A percentile compares a stretch with the other conserved stretches of the same genome.
Evolutionary conservation across 1,140 invertebrate genomes (phyloP).

Genomic region (Venustaconcha ellipsiformis): DNA sequence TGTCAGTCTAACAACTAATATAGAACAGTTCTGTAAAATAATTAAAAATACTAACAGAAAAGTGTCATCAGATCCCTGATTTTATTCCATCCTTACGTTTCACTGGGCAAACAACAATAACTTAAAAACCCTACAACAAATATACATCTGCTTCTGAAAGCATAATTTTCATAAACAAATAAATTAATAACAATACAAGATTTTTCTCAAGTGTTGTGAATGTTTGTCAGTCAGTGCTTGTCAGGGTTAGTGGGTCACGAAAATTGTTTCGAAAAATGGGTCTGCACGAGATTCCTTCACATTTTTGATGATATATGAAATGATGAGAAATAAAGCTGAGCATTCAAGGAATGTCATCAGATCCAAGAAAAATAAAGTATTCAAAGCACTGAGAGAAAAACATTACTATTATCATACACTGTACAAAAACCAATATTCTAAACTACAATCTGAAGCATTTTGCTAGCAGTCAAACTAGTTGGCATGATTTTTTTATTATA

Average conservation of each 20-base stretch:
- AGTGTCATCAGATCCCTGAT: conserved; percentile 6
- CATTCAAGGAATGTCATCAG: neutral
- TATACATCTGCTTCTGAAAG: conserved; percentile 1
- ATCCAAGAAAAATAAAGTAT: conserved; percentile 11
- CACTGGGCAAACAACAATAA: neutral
- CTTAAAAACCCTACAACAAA: conserved; percentile 5
- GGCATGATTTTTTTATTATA: conserved; percentile 14
- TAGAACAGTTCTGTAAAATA: conserved; percentile 1
- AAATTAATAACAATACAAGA: conserved; percentile 22
- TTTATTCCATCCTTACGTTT: neutral
- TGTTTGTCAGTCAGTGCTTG: conserved; percentile 21
- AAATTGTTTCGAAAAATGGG: conserved; percentile 20
- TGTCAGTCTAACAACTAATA: neutral
- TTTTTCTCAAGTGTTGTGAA: conserved; percentile 8
- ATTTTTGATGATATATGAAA: neutral
- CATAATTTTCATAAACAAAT: neutral
- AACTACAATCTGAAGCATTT: conserved; percentile 11
- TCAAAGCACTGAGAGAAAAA: conserved; percentile 21
- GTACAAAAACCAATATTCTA: conserved; percentile 21
- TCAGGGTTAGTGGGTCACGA: conserved; percentile 21
- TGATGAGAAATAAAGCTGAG: neutral
- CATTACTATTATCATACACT: conserved; percentile 27
- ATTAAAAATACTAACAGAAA: conserved; percentile 1
- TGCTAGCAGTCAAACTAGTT: conserved; percentile 1
- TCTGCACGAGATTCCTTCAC: neutral